A percentile compares a stretch with the other conserved stretches of the same genome.
These are phyloP conservation scores for Eolophus roseicapilla DNA, from an alignment of 2,113 vertebrate genomes.

Conservation along the genomic window DNA sequence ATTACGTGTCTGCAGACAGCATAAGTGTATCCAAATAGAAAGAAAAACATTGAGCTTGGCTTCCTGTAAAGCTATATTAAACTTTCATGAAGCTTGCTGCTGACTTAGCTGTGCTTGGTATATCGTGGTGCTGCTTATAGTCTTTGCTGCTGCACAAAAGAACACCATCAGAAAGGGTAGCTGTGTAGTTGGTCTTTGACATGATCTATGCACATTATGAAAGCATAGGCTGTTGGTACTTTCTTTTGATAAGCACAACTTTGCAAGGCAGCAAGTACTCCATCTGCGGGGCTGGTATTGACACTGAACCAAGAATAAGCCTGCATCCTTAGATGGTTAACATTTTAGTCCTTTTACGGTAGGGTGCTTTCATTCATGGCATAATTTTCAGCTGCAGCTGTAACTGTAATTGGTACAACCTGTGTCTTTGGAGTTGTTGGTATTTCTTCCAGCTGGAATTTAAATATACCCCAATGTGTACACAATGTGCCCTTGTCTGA, in stretches of 20 bases:
- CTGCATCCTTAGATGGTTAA: neutral
- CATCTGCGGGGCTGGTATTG: neutral
- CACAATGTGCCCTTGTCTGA: slow-evolving; percentile 35
- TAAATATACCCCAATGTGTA: neutral
- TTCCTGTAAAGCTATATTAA: slow-evolving; percentile 38
- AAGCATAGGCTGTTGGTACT: neutral
- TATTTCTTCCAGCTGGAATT: slow-evolving; percentile 35
- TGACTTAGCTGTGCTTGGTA: neutral
- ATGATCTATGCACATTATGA: neutral
- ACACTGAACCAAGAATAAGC: neutral
- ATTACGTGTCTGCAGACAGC: neutral
- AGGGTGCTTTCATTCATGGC: slow-evolving; percentile 30
- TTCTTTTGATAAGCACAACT: slow-evolving; percentile 3
- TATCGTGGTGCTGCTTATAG: neutral
- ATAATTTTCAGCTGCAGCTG: slow-evolving; percentile 39
- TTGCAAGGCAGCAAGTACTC: neutral
- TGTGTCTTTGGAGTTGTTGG: neutral
- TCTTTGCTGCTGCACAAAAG: neutral
- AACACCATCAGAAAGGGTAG: neutral
- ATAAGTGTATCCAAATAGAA: neutral
- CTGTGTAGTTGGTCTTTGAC: neutral
- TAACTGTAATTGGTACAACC: slow-evolving; percentile 25
- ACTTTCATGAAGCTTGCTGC: neutral
- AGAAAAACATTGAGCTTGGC: slow-evolving; percentile 22
- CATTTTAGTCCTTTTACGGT: slow-evolving; percentile 25